Evolutionary conservation across 1,140 invertebrate species (phyloP), one percentile per base, ranked within the genome.

Genomic region (Matsumurasca onukii): DNA sequence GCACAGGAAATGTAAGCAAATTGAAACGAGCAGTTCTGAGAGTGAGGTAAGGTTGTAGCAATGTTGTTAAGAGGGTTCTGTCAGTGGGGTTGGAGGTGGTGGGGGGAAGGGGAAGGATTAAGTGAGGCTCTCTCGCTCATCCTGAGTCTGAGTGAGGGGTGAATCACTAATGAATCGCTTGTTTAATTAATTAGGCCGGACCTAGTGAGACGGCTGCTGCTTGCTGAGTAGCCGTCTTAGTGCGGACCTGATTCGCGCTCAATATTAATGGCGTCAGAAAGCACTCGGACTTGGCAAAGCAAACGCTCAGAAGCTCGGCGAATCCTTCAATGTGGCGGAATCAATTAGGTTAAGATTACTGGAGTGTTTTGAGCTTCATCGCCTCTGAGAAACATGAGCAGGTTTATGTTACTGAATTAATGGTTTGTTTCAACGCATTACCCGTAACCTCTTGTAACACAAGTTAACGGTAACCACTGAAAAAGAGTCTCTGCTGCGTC

Each of bases 121-220:
- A 67, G 66, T 55, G 48, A 31, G 20, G 31, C 20, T 66, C 63
- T 66, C 25, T 3, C 31, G 20, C n/a, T n/a, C n/a, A n/a, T n/a
- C 20, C 34, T 49, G 9, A 27, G 27, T 31, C 51, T n/a, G 51
- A 39, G 51, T 59, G 52, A 52, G 45, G 67, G 67, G 57, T 68
- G 67, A 68, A 68, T 68, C 67, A 39, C 72, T 72, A 73, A 73
- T 73, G 72, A 73, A 73, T 73, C 71, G 72, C 72, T 73, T 73
- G 72, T 73, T 73, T 72, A 73, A 73, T 73, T 73, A 73, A 73
- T 73, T 73, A 72, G 62, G 62, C 31, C 31, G 31, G 62, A 45
- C 62, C 39, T 65, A 34, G 30, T 12, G 62, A 2, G 25, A 17
- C 22, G 24, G 24, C 3, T 25, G 17, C 22, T 12, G 34, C 61